A percentile compares a stretch with the other conserved stretches of the same genome.
Evolutionary conservation across 1,140 invertebrate genomes (phyloP).

Genomic region (Danaus plexippus): DNA sequence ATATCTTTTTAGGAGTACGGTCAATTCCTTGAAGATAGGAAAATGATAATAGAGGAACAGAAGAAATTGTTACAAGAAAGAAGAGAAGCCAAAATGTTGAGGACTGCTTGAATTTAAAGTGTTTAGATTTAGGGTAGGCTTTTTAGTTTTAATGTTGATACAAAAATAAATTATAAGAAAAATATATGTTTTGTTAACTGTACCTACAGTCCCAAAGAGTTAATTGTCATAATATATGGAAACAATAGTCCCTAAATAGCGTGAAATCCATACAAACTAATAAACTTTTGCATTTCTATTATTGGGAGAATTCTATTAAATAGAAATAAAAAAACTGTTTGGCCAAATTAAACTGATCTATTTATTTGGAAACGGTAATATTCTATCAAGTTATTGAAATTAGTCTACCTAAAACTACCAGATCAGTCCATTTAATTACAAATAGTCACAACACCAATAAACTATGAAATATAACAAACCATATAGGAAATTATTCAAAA

Average conservation of each 20-base stretch:
- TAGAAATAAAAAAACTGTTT: no score
- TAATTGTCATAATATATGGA: no score
- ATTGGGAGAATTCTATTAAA: no score
- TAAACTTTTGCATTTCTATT: no score
- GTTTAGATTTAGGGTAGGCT: neutral
- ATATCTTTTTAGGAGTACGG: constrained; percentile 78
- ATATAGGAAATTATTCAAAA: constrained; percentile 6
- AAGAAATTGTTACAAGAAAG: constrained; percentile 86
- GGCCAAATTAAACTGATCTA: no score
- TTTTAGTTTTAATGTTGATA: constrained; percentile 1
- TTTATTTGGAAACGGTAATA: constrained; percentile 1
- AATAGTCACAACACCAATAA: constrained; percentile 29
- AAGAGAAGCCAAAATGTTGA: constrained; percentile 93
- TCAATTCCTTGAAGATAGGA: constrained; percentile 86
- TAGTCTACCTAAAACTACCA: constrained; percentile 10
- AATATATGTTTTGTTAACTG: constrained; percentile 9
- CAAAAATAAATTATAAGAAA: constrained; percentile 8
- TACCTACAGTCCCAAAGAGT: neutral
- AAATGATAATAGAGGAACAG: constrained; percentile 81
- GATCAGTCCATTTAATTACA: constrained; percentile 22
- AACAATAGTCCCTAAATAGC: no score
- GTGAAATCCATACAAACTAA: no score
- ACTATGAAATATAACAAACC: constrained; percentile 27
- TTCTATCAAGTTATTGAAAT: constrained; percentile 9
- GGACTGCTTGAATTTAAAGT: constrained; percentile 72